Percentiles rank a stretch among this genome's conserved stretches.
These are phyloP conservation scores for Ispidina lecontei DNA, from an alignment of 2,797 vertebrate species.

Conservation along the genomic window DNA sequence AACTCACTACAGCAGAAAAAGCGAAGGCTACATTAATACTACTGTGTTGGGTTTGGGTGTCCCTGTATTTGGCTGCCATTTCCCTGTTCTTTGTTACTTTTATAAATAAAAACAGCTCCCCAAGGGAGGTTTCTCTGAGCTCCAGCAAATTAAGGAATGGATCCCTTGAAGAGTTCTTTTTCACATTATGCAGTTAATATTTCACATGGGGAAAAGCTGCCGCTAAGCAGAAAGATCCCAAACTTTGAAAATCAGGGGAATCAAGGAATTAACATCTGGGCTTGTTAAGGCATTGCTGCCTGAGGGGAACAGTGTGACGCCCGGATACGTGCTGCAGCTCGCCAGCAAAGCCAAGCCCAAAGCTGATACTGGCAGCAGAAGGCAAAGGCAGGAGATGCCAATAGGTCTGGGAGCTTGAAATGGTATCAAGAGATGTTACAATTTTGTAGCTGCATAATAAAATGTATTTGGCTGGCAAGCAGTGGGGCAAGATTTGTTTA, in stretches of 20 bases:
- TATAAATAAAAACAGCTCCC: background rate
- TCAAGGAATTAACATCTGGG: background rate
- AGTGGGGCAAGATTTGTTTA: background rate
- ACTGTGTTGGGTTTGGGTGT: background rate
- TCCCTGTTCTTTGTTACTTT: background rate
- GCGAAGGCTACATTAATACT: background rate
- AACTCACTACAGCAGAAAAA: background rate
- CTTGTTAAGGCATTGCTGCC: background rate
- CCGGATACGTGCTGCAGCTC: background rate
- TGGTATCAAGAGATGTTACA: background rate
- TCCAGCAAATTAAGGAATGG: background rate
- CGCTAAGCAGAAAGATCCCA: background rate
- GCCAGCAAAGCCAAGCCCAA: background rate
- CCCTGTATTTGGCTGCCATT: background rate
- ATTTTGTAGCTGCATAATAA: background rate
- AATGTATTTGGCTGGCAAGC: background rate
- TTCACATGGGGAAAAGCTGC: background rate
- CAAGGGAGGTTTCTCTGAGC: background rate
- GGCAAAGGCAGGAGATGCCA: background rate
- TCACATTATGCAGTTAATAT: background rate
- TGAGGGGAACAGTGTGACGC: background rate
- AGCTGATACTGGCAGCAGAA: background rate
- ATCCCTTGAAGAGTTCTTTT: background rate
- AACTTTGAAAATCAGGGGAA: background rate
- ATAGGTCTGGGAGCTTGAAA: background rate